These are phyloP conservation scores for Vanessa cardui DNA, from an alignment of 2,888 invertebrate genomes.

Conservation along the genomic window DNA sequence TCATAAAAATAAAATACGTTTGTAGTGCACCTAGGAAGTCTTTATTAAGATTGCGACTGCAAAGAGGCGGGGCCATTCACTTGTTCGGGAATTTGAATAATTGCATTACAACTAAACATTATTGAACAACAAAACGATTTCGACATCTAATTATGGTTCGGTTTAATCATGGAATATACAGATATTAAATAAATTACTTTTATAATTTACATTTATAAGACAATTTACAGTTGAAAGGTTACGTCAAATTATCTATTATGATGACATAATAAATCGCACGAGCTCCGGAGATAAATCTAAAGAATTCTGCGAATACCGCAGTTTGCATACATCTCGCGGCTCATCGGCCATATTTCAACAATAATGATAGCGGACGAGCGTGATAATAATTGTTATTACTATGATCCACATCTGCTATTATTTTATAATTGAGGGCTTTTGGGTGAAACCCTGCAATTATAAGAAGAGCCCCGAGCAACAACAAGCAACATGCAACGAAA, in stretches of 20 bases:
- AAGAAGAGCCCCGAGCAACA: constrained; percentile 77
- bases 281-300: constrained; percentile 43
- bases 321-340: constrained; percentile 70
- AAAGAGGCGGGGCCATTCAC: constrained; percentile 73
- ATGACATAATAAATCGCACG: constrained; percentile 21
- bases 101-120: constrained; percentile 49
- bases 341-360: constrained; percentile 76
- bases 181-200: not conserved
- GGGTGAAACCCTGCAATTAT: constrained; percentile 82
- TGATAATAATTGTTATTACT: constrained; percentile 84
- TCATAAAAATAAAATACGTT: constrained; percentile 72
- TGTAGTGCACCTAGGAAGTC: constrained; percentile 75
- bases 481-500: constrained; percentile 71
- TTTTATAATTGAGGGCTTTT: constrained; percentile 83
- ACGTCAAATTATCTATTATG: not conserved
- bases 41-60: constrained; percentile 80
- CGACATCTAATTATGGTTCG: constrained; percentile 53
- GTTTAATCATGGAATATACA: constrained; percentile 11
- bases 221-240: constrained; percentile 2
- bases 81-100: constrained; percentile 78
- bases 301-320: constrained; percentile 56
- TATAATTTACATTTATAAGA: not conserved
- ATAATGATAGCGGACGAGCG: constrained; percentile 78
- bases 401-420: constrained; percentile 83
- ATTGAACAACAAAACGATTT: constrained; percentile 44